Conservation (phyloP, 1,140 invertebrate genomes). For the Neuroterus valhalla region DNA sequence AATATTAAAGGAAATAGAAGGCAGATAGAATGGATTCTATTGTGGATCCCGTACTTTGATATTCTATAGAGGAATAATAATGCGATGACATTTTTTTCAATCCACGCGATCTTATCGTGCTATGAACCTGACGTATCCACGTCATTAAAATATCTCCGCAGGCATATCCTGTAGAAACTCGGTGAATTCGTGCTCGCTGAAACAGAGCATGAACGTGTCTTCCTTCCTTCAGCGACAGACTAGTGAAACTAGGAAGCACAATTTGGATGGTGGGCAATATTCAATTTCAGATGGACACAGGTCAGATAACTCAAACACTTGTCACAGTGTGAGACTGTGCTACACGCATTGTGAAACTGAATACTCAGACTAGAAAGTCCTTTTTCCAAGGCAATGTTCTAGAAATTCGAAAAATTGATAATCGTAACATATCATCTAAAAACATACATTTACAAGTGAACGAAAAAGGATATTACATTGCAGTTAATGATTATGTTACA, state of each 20-base stretch:
- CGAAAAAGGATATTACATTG: not conserved
- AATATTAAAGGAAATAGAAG: too few relatives aligned
- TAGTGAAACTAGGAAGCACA: slow-evolving; percentile 62
- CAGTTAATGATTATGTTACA: not conserved
- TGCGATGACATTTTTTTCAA: not conserved
- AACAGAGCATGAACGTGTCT: slow-evolving; percentile 72
- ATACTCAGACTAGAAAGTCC: not conserved
- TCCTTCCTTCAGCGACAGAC: slow-evolving; percentile 59
- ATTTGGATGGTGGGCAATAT: slow-evolving; percentile 46
- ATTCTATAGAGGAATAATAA: not conserved
- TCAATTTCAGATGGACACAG: slow-evolving; percentile 38
- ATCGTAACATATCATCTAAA: too few relatives aligned
- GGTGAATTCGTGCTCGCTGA: slow-evolving; percentile 63
- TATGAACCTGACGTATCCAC: slow-evolving; percentile 12
- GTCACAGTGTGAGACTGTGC: not conserved
- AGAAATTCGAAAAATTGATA: not conserved
- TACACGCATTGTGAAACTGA: not conserved
- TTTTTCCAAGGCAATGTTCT: not conserved
- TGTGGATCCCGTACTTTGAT: too few relatives aligned
- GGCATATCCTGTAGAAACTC: slow-evolving; percentile 70
- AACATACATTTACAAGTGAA: not conserved
- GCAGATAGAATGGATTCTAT: too few relatives aligned
- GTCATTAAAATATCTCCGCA: slow-evolving; percentile 58
- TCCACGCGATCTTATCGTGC: not conserved
- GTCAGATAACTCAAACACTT: not conserved